Base-by-base conservation (phyloP, 2,888 invertebrate species). In the Cheilosia vernalis region DNA sequence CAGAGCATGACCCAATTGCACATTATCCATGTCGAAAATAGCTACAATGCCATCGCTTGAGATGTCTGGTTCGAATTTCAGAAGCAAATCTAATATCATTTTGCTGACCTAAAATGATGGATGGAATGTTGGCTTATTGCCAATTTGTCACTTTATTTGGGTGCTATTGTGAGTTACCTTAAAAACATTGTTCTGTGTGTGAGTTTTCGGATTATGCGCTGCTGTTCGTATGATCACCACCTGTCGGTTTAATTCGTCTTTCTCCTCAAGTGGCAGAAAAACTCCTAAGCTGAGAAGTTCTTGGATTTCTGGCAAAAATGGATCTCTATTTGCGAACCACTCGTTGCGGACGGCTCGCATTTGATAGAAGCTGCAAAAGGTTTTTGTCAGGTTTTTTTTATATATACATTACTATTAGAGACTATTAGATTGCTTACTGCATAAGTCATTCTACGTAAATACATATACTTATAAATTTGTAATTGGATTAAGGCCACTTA, bases 291-390 rank as follows among this genome's bases (percentile, higher is more conserved):
- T 89, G 0, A 94, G 90, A 9, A 95, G 89, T 79, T 94, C 94
- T 87, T 93, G 93, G 17, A 95, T 89, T 89, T 94, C 93, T 4
- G 93, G 93, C 24, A 93, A 88, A 47, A 91, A 90, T 0, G 95
- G 95, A 91, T 95, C 93, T 78, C 95, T 92, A 87, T 94, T 93
- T 24, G 89, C 79, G 89, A 94, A 95, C 95, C 95, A 95, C 89
- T 95, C 94, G 0, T 93, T 92, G 37, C 93, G 89, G 72, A 93
- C 92, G 0, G 92, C 89, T 73, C 94, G 92, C 92, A 95, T 94
- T 55, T 90, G 91, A 88, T 94, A 94, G 89, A 93, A 95, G 44
- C 90, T 91, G 53, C 0, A 51, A 37, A n/a, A n/a, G n/a, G n/a
- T n/a, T n/a, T n/a, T n/a, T n/a, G n/a, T n/a, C n/a, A n/a, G n/a